Base-by-base conservation (phyloP, 2,113 vertebrate species). In the Trichomycterus rosablanca region DNA sequence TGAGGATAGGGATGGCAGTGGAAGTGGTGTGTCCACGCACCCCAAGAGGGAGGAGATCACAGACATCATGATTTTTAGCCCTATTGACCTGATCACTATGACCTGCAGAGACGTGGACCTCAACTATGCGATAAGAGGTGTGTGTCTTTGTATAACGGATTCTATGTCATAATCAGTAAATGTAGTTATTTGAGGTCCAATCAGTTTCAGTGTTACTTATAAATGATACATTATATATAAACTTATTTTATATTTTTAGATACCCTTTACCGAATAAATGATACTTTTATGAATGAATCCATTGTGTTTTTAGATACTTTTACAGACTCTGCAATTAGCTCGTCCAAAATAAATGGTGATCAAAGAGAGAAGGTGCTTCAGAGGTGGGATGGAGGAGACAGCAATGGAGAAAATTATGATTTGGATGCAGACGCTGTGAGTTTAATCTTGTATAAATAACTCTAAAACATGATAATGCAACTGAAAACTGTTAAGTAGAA, bases 61-160 rank as follows among this genome's bases (percentile, higher is more conserved):
- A 1, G 92, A 95, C 73, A 95, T 91, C 6, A 93, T 95, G 90
- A 87, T 95, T 63, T 95, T 95, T 78, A 92, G 89, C 63, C 89
- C 92, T 26, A 79, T 80, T 7, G 92, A 95, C 59, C 79, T 94
- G 9, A 87, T 92, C 74, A 87, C 91, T 6, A 92, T 95, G 76
- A 91, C 88, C 70, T 95, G 92, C 82, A 87, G 66, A 77, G 92
- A 94, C 4, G 91, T 95, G 19, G 93, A 95, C 76, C 92, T 94
- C 68, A 94, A 91, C 79, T 94, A 80, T 23, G 93, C 93, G 63
- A 93, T 90, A 48, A 87, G 89, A 90, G 93, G 93, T 94, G 83
- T 49, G 66, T 46, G 19, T 7, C 14, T 8, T n/a, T 5, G 6
- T 24, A 51, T 50, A 18, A 35, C 34, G 11, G 54, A 59, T 23